Evolutionary conservation across 2,113 vertebrate genomes (phyloP), one percentile per base, ranked within the genome.

Genomic region (Cololabis saira): DNA sequence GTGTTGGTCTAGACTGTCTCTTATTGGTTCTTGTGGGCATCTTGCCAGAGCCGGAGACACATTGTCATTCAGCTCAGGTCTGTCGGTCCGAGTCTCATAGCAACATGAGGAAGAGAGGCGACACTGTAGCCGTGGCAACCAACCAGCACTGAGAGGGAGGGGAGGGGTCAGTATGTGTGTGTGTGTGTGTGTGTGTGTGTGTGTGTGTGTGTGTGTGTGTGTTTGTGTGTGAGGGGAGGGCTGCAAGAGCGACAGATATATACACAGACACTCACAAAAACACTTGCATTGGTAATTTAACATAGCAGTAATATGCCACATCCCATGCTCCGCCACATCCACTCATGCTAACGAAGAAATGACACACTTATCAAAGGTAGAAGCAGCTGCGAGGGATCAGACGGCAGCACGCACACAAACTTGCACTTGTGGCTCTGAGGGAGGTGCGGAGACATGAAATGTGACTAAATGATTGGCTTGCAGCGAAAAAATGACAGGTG

Each of bases 31-130:
- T 71, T 61, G 57, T 67, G 59, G 82, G 74, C 67, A 76, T 85
- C 72, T 63, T 76, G 80, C 76, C 82, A 78, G 70, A 78, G 69
- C 70, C 81, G 75, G 66, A 80, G 80, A 86, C 77, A 70, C 84
- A 90, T 90, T 89, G 84, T 90, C 87, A 89, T 89, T 89, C 89
- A 81, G 82, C 84, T 87, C 89, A 89, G 87, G 87, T 89, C 80
- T 84, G 86, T 83, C 74, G 85, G 76, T 88, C 85, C 81, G 72
- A 89, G 84, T 88, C 89, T 89, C 87, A 85, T 89, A 87, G 89
- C 89, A 89, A 90, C 89, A 85, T 85, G 82, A 88, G 84, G 86
- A 89, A 85, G 84, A 87, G 82, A 84, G 80, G 83, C 80, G 80
- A 89, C 84, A 89, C 85, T 81, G 89, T 90, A 86, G 87, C 85